Conservation (phyloP, 2,113 vertebrate species). For the Leptodactylus fuscus region DNA sequence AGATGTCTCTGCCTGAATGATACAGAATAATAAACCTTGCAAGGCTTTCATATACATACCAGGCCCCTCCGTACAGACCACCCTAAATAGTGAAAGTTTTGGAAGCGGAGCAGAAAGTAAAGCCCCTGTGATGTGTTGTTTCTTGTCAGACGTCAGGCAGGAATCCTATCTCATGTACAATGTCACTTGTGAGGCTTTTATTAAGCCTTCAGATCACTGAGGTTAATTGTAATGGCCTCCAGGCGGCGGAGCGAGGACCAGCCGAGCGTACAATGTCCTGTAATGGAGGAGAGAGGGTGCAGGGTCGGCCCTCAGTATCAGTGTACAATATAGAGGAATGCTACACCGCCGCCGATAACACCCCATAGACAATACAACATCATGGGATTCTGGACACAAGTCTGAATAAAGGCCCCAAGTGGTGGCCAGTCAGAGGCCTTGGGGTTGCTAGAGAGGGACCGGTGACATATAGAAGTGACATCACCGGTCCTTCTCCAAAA, state of each 20-base stretch:
- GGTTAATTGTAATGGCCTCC: slow-evolving; percentile 42
- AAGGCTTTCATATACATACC: too few species aligned
- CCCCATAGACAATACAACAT: background rate
- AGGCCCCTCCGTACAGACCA: background rate
- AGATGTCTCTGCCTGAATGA: too few species aligned
- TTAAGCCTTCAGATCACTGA: slow-evolving; percentile 17
- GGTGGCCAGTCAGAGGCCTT: too few species aligned
- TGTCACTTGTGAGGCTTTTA: slow-evolving; percentile 46
- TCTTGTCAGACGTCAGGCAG: slow-evolving; percentile 38
- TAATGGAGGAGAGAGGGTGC: background rate
- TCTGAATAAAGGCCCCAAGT: too few species aligned
- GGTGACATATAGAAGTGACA: too few species aligned
- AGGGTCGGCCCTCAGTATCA: slow-evolving; percentile 3
- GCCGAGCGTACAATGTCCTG: background rate
- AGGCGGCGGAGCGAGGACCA: slow-evolving; percentile 1
- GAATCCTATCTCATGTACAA: slow-evolving; percentile 49
- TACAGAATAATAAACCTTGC: too few species aligned
- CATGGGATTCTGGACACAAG: background rate
- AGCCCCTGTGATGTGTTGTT: background rate
- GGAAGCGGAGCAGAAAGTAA: background rate
- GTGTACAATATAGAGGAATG: background rate
- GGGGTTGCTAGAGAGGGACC: too few species aligned
- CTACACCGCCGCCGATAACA: too few species aligned
- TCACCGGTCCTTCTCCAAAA: too few species aligned
- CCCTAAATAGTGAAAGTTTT: background rate